phyloP scores from a whole-genome alignment of 2,888 invertebrate genomes.

The Cynaeus angustus region DNA sequence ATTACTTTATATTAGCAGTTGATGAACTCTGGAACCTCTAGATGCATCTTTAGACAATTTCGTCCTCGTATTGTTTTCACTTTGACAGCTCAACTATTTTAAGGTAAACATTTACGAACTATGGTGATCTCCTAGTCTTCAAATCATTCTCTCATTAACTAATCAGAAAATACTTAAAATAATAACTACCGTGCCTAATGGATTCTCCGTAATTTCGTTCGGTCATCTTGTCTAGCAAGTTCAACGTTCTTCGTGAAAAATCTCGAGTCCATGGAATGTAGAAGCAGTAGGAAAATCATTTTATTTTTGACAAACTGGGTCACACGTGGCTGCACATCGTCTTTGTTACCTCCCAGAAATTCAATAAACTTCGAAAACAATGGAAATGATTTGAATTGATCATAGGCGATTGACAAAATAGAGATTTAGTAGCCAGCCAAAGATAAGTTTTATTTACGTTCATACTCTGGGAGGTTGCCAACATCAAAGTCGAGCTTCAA shows the following conservation, averaged over 20 bases:
- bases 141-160: slow-evolving; percentile 20
- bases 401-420: background rate
- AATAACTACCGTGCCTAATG: slow-evolving; percentile 21
- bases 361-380: slow-evolving; percentile 32
- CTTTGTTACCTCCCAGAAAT: slow-evolving; percentile 23
- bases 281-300: slow-evolving; percentile 24
- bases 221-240: slow-evolving; percentile 27
- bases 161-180: slow-evolving; percentile 28
- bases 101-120: slow-evolving; percentile 13
- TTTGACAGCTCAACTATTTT: slow-evolving; percentile 3
- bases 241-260: slow-evolving; percentile 35
- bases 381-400: slow-evolving; percentile 30
- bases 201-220: slow-evolving; percentile 19
- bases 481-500: slow-evolving; percentile 14
- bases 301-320: slow-evolving; percentile 33
- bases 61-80: background rate
- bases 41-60: background rate
- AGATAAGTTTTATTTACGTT: background rate
- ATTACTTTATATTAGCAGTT: background rate
- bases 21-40: background rate
- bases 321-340: slow-evolving; percentile 26
- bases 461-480: slow-evolving; percentile 24
- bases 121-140: background rate
- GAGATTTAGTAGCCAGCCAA: too few species aligned
- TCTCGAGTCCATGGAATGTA: slow-evolving; percentile 1